Evolutionary conservation across 1,140 invertebrate genomes (phyloP).

Genomic region (Piezodorus guildinii): DNA sequence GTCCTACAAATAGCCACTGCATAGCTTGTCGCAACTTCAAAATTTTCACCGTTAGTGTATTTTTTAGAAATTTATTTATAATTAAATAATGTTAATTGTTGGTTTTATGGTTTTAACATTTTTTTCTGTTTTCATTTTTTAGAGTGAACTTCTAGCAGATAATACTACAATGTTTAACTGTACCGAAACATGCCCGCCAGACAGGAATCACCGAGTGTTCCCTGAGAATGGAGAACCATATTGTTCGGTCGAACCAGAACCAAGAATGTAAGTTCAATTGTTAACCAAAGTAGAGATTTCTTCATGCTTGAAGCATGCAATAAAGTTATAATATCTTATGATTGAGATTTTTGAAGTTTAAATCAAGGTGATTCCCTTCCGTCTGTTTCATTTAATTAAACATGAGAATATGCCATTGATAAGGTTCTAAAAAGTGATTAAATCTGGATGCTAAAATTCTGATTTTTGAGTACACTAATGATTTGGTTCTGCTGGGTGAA

Average conservation of each 20-base stretch:
- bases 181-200: slow-evolving; percentile 66
- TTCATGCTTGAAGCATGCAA: too few relatives aligned
- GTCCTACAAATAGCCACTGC: slow-evolving; percentile 66
- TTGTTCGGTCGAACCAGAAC: slow-evolving; percentile 53
- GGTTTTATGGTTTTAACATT: not conserved
- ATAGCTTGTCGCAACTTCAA: slow-evolving; percentile 74
- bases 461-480: too few relatives aligned
- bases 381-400: too few relatives aligned
- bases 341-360: too few relatives aligned
- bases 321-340: too few relatives aligned
- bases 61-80: not conserved
- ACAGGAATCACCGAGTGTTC: slow-evolving; percentile 66
- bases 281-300: too few relatives aligned
- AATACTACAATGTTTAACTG: slow-evolving; percentile 71
- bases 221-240: slow-evolving; percentile 58
- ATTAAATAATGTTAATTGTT: not conserved
- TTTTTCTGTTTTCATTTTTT: not conserved
- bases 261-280: slow-evolving; percentile 21
- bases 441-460: too few relatives aligned
- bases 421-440: too few relatives aligned
- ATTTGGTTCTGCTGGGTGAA: too few relatives aligned
- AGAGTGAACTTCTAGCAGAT: slow-evolving; percentile 42
- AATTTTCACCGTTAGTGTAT: slow-evolving; percentile 47
- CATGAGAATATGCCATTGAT: too few relatives aligned
- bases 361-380: too few relatives aligned